Conservation (phyloP, 2,797 vertebrate genomes). For the Pteronotus mesoamericanus region DNA sequence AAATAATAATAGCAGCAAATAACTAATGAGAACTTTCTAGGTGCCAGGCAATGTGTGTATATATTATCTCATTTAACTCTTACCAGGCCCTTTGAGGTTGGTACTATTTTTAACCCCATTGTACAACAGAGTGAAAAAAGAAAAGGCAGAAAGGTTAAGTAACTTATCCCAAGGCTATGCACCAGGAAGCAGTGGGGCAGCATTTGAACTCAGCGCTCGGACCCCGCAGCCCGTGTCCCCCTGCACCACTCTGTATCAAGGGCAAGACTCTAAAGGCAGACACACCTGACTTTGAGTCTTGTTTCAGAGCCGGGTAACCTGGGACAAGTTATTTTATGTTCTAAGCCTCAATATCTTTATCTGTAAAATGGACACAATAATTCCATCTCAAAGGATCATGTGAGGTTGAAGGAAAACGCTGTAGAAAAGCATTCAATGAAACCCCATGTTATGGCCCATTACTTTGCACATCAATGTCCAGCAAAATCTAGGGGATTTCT, state of each 20-base stretch:
- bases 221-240: background rate
- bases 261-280: background rate
- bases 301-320: background rate
- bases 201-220: background rate
- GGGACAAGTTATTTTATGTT: conserved; percentile 15
- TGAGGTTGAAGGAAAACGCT: conserved; percentile 23
- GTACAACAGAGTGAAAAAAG: background rate
- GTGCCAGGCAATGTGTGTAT: background rate
- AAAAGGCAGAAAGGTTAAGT: background rate
- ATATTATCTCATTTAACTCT: background rate
- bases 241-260: background rate
- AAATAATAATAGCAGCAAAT: background rate
- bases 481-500: background rate
- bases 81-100: background rate
- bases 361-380: conserved; percentile 41
- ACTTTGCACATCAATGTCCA: background rate
- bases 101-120: background rate
- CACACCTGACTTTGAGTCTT: background rate
- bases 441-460: background rate
- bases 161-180: background rate
- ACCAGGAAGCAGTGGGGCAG: background rate
- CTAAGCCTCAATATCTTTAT: conserved; percentile 29
- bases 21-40: background rate
- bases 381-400: conserved; percentile 34
- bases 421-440: conserved; percentile 25